Base-by-base conservation (phyloP, 1,140 invertebrate genomes). In the Hermetia illucens region DNA sequence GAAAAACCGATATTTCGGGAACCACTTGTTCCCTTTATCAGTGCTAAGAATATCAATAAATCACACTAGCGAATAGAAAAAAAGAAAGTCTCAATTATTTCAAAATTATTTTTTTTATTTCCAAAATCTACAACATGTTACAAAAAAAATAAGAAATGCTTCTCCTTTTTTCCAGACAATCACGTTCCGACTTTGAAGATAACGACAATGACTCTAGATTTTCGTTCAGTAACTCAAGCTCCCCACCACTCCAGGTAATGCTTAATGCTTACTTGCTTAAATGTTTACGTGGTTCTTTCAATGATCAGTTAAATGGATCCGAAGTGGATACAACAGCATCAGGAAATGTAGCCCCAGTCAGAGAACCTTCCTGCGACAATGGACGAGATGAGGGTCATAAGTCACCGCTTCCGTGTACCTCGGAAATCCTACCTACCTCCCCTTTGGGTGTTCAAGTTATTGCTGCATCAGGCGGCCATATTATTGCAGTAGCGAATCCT, bases 401-500 rank as follows among this genome's bases (percentile, higher is more conserved):
- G 16, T 42, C 27, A 20, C 17, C 27, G 9, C 17, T 30, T 16
- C 39, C 33, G 29, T 31, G 15, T 29, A n/a, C n/a, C n/a, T n/a
- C n/a, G n/a, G n/a, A n/a, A n/a, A n/a, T n/a, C n/a, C n/a, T 42
- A 10, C 18, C 43, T 2, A 21, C 31, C 2, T 34, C 42, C 16
- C 31, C 44, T 3, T 24, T 68, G 37, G 70, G 72, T 53, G 72
- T 77, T 10, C 63, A 85, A 69, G 77, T 88, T 36, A 82, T 87
- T 44, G 78, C 84, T 1, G 79, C 82, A 0, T 75, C 81, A 17
- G 82, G 82, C 2, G 80, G 82, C 51, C 82, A 84, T 58, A 87
- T 88, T 46, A 88, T 88, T 50, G 84, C 84, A 0, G 83, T 88
- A 2, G 79, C 83, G 6, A 87, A 87, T 68, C 84, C 84, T 12